A percentile compares a stretch with the other conserved stretches of the same genome.
phyloP scores from a whole-genome alignment of 2,797 vertebrate genomes.

The Onychomys arenicola region DNA sequence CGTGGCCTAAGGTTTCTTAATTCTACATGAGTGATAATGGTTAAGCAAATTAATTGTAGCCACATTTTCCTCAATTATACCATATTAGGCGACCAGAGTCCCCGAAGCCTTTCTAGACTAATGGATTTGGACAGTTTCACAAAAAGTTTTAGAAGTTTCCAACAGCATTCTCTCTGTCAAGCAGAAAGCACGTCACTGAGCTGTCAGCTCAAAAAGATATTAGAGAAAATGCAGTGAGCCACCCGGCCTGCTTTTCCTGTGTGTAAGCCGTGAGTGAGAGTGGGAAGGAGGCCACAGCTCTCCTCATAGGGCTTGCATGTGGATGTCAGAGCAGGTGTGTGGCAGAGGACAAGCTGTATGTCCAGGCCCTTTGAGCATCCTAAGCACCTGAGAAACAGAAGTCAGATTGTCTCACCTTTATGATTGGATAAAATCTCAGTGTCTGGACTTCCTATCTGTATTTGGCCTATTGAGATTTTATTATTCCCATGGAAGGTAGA shows the following conservation, averaged over 20 bases:
- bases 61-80: neutral
- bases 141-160: constrained; percentile 47
- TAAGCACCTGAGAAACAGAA: neutral
- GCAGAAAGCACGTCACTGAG: constrained; percentile 31
- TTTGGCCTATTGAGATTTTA: neutral
- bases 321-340: neutral
- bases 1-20: neutral
- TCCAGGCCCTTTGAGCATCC: neutral
- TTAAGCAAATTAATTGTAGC: constrained; percentile 36
- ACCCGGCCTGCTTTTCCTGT: neutral
- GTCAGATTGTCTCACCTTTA: too few relatives aligned
- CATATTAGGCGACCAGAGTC: neutral
- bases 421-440: neutral
- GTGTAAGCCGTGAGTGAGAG: neutral
- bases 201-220: neutral
- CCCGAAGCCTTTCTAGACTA: constrained; percentile 14
- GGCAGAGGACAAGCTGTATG: neutral
- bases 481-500: neutral
- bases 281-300: neutral
- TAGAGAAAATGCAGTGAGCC: neutral
- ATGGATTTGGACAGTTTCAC: constrained; percentile 41
- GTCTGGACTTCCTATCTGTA: neutral
- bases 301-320: neutral
- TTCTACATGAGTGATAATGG: constrained; percentile 7
- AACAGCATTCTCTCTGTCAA: neutral